Base-by-base conservation (phyloP, 2,113 vertebrate genomes). In the Acrocephalus arundinaceus region DNA sequence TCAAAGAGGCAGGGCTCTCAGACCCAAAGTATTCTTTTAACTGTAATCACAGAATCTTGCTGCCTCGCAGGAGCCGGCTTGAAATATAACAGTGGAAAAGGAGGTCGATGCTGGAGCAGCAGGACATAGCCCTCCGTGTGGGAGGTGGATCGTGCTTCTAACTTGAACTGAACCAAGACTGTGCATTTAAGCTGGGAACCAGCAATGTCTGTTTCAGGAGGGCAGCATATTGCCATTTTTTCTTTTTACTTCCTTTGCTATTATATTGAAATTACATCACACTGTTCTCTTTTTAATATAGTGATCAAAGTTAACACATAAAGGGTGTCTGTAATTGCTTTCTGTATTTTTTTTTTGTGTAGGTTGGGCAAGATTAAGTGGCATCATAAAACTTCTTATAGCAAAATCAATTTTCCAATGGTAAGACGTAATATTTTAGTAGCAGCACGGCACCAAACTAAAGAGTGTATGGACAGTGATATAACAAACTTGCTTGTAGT, bases 331-430 rank as follows among this genome's bases (percentile, higher is more conserved):
- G 49, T 97, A 96, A 97, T 97, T 96, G 89, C 73, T 95, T 97
- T 95, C 77, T 91, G 66, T 92, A 49, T 97, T 94, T 94, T 94
- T 93, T 93, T 35, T 95, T 94, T 59, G 88, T 94, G 58, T 96
- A 94, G 82, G 93, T 94, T 97, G 94, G 84, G 87, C 96, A 95
- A 97, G 95, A 97, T 97, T 97, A 97, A 97, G 75, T 94, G 75
- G 91, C 89, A 90, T 97, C 39, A 23, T 91, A 95, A 97, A 94
- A 95, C 74, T 96, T 97, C 90, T 96, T 97, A 94, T 63, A 96
- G 91, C 92, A 96, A 95, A 97, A 97, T 98, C 92, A 95, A 95
- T 97, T 97, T 97, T 93, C 90, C 85, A 84, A 20, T 96, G 93
- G 96, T 95, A 97, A 96, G 95, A 97, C 43, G 39, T 94, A 97